A percentile compares a stretch with the other conserved stretches of the same genome.
Conservation (phyloP, 2,888 invertebrate genomes). For the Tanypteryx hageni region DNA sequence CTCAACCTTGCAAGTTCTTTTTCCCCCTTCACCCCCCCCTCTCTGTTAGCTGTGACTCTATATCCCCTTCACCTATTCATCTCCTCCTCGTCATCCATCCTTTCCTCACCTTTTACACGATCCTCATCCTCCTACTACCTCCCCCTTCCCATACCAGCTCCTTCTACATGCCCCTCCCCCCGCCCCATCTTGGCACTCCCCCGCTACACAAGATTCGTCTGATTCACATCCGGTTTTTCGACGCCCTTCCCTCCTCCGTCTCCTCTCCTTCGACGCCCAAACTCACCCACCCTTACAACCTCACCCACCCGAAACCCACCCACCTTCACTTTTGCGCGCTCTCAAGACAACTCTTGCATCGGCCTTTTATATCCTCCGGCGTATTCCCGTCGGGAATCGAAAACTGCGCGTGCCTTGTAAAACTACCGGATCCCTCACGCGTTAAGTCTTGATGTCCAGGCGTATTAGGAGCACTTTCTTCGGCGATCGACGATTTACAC, state of each 20-base stretch:
- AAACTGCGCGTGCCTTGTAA: slow-evolving; percentile 37
- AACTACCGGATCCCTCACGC: slow-evolving; percentile 1
- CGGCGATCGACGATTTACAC: too few relatives aligned
- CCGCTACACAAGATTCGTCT: slow-evolving; percentile 56
- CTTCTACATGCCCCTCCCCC: background rate
- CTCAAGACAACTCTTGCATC: too few relatives aligned
- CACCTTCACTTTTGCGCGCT: too few relatives aligned
- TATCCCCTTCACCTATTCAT: background rate
- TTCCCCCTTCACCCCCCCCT: background rate
- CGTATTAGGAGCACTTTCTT: too few relatives aligned
- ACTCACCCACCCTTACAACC: background rate
- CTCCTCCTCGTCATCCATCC: too few relatives aligned
- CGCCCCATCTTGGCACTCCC: slow-evolving; percentile 49
- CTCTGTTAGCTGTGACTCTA: background rate
- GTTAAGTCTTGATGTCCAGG: background rate
- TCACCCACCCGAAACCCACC: too few relatives aligned
- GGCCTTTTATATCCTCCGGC: background rate
- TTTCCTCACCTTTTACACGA: background rate
- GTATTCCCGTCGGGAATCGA: slow-evolving; percentile 45
- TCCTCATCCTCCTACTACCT: background rate
- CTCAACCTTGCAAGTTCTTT: background rate
- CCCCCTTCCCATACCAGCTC: background rate
- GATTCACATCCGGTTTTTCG: slow-evolving; percentile 62
- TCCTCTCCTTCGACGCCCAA: background rate
- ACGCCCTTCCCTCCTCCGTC: background rate